A percentile compares a stretch with the other conserved stretches of the same genome.
Conservation (phyloP, 2,888 invertebrate species). For the Drosophila differens region DNA sequence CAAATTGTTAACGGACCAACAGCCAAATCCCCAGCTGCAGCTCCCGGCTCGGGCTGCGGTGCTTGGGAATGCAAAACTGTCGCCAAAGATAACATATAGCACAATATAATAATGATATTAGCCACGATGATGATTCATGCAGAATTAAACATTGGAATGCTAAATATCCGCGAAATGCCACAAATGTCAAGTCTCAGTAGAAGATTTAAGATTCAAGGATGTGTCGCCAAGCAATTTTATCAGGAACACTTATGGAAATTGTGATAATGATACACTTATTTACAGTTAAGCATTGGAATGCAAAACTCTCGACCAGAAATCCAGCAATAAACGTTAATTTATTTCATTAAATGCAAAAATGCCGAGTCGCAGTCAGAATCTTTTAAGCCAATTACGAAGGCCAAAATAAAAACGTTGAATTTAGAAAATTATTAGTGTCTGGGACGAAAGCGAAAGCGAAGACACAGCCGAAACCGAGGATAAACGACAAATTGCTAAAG, state of each 20-base stretch:
- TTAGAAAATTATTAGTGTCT: constrained; percentile 72
- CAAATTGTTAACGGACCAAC: constrained; percentile 51
- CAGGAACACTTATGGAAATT: constrained; percentile 7
- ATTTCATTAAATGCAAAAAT: constrained; percentile 63
- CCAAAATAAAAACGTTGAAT: constrained; percentile 36
- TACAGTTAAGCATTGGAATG: constrained; percentile 31
- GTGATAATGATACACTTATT: constrained; percentile 6
- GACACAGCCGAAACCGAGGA: constrained; percentile 38
- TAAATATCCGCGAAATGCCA: constrained; percentile 1
- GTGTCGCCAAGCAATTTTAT: background rate
- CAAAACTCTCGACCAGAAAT: constrained; percentile 29
- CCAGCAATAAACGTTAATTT: constrained; percentile 59
- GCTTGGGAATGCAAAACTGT: constrained; percentile 58
- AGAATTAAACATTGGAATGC: constrained; percentile 5
- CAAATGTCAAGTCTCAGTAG: constrained; percentile 1
- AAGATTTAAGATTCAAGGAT: background rate
- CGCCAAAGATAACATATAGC: constrained; percentile 42
- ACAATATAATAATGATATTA: constrained; percentile 7
- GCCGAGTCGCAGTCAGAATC: constrained; percentile 9
- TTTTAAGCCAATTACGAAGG: constrained; percentile 50
- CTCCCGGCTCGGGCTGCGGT: constrained; percentile 17
- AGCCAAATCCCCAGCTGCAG: constrained; percentile 42
- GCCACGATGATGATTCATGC: constrained; percentile 36
- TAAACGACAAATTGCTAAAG: constrained; percentile 65
- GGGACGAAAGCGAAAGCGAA: constrained; percentile 19